A percentile compares a stretch with the other conserved stretches of the same genome.
phyloP scores from a whole-genome alignment of 2,113 vertebrate species.

The Pundamilia nyererei region DNA sequence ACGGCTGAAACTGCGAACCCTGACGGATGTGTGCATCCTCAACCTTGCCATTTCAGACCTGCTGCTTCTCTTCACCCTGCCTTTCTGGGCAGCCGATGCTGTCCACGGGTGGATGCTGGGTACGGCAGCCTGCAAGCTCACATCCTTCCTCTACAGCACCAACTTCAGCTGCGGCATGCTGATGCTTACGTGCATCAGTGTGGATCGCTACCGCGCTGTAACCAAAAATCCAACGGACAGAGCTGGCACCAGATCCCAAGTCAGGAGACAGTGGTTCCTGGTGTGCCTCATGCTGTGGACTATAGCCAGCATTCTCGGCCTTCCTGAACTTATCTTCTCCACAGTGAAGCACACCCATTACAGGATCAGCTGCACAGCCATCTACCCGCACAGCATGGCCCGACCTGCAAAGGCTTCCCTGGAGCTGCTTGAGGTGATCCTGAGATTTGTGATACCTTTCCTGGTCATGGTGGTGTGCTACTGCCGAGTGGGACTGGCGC shows the following conservation, averaged over 20 bases:
- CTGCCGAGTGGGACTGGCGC: constrained; percentile 63
- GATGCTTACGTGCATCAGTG: constrained; percentile 86
- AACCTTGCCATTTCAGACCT: constrained; percentile 87
- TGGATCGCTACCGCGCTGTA: constrained; percentile 82
- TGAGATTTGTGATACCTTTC: constrained; percentile 86
- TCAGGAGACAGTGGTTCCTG: constrained; percentile 19
- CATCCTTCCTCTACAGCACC: constrained; percentile 81
- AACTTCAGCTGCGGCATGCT: constrained; percentile 93
- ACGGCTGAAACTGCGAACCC: constrained; percentile 78
- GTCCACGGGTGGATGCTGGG: constrained; percentile 85
- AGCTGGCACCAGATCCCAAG: background rate
- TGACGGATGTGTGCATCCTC: constrained; percentile 85
- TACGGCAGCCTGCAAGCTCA: constrained; percentile 77
- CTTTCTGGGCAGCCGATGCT: constrained; percentile 87
- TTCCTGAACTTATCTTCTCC: constrained; percentile 83
- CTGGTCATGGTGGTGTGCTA: constrained; percentile 86
- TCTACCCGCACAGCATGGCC: constrained; percentile 73
- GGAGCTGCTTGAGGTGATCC: constrained; percentile 82
- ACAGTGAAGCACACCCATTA: constrained; percentile 63
- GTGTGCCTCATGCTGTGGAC: constrained; percentile 75
- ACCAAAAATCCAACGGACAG: background rate
- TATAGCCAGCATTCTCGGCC: constrained; percentile 72
- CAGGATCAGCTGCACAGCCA: constrained; percentile 67
- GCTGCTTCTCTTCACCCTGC: constrained; percentile 84
- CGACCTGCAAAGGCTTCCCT: constrained; percentile 74